These are phyloP conservation scores for Myanophis thanlyinensis DNA, from an alignment of 2,113 vertebrate species.

Conservation along the genomic window DNA sequence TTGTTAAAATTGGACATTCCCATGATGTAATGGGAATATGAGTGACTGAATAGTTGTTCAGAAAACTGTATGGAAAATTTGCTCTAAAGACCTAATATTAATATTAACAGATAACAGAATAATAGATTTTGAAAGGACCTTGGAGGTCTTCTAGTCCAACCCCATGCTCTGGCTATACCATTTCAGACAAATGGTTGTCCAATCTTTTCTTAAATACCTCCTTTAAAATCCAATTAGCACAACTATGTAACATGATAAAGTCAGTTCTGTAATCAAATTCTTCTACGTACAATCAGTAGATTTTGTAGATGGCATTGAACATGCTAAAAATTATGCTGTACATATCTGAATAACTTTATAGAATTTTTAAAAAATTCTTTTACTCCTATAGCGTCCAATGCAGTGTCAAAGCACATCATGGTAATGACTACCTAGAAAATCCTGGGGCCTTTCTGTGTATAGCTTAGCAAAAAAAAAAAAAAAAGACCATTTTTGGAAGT, in stretches of 20 bases:
- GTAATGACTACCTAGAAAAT: neutral
- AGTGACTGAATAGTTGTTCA: neutral
- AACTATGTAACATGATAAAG: neutral
- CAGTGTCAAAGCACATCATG: neutral
- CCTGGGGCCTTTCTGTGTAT: neutral
- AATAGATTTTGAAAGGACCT: neutral
- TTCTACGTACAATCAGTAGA: neutral
- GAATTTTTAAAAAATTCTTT: neutral
- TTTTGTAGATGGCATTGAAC: neutral
- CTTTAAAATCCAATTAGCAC: neutral
- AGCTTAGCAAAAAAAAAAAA: conserved; percentile 8
- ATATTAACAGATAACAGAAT: neutral
- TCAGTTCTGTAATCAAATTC: neutral
- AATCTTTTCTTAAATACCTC: neutral
- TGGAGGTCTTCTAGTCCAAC: neutral
- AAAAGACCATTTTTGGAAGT: neutral
- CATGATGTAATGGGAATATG: neutral
- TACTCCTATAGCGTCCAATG: neutral
- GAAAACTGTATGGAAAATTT: neutral
- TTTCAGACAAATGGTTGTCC: neutral
- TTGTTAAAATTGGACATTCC: neutral
- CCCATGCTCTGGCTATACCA: neutral
- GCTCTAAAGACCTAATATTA: neutral
- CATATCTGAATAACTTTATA: neutral
- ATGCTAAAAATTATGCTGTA: neutral